Evolutionary conservation across 2,888 invertebrate species (phyloP).

Genomic region (Heterodera filipjevi): DNA sequence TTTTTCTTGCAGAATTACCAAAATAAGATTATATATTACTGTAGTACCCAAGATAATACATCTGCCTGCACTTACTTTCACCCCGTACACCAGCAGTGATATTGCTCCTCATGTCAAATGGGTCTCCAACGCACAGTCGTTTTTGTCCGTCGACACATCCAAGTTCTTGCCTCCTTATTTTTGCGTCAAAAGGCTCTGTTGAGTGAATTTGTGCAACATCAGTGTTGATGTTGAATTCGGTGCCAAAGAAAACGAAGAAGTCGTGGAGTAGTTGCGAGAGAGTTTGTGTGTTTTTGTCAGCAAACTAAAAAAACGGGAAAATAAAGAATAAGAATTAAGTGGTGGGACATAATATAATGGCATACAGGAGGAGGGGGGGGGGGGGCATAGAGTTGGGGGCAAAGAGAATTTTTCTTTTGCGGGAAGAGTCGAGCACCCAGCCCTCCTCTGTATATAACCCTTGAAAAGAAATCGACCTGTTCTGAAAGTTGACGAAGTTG

Average conservation of each 20-base stretch:
- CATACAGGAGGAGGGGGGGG: no score
- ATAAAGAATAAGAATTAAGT: not conserved
- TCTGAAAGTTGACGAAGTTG: slow-evolving; percentile 62
- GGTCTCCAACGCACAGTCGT: slow-evolving; percentile 73
- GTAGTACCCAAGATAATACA: no score
- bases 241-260: slow-evolving; percentile 27
- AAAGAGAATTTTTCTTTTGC: no score
- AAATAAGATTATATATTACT: no score
- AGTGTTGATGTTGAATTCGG: slow-evolving; percentile 4
- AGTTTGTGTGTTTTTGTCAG: slow-evolving; percentile 18
- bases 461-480: not conserved
- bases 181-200: slow-evolving; percentile 65
- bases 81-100: slow-evolving; percentile 69
- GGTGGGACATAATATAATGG: not conserved
- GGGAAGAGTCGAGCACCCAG: no score
- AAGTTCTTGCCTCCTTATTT: slow-evolving; percentile 70
- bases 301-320: not conserved
- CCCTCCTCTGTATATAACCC: no score
- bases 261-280: slow-evolving; percentile 28
- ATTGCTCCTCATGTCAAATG: slow-evolving; percentile 71
- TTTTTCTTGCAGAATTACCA: no score
- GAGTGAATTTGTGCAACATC: slow-evolving; percentile 29
- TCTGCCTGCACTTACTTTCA: slow-evolving; percentile 13
- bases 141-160: not conserved
- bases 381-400: no score